Base-by-base conservation (phyloP, 2,888 invertebrate genomes). In the Lepidochitona cinerea region DNA sequence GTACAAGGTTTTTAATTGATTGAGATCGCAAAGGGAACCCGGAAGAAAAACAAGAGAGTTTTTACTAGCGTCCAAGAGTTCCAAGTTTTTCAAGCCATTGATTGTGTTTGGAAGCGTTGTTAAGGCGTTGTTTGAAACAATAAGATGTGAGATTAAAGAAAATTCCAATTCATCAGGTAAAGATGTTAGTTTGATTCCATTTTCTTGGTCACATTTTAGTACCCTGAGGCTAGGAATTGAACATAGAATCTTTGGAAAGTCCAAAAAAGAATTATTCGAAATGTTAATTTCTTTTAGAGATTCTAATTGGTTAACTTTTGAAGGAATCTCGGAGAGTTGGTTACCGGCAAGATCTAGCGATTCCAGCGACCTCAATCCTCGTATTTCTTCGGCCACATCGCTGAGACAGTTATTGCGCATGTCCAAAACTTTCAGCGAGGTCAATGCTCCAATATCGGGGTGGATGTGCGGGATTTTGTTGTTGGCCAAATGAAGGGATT, bases 271-370 rank as follows among this genome's bases (percentile, higher is more conserved):
- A 73, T 89, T 89, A 68, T 88, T 79, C 5, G 87, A 88, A n/a
- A 89, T 73, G 71, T 88, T 84, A 18, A 89, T 69, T 18, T 84
- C 84, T 1, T 73, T 72, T 12, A 89, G 76, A 6, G 68, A 41
- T 9, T 33, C 52, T 68, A 98, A 92, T 84, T 96, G 95, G 79
- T 97, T 96, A 93, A 97, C 95, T 9, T 96, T 96, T 54, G 85
- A 85, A 1, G 87, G 86, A 29, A 87, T 75, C 14, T 84, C 83
- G 14, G 78, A 79, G 4, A 89, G 32, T 6, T 69, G 36, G 74
- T 88, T 88, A 67, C 80, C 75, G 5, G 87, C 80, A 33, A 89
- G 66, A 70, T 88, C 84, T 5, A 87, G 52, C 54, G 79, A 74
- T 37, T 83, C 79, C 26, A 89, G 73, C 29, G 79, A 71, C 7